Evolutionary conservation across 1,140 invertebrate species (phyloP).

Genomic region (Euura lappo): DNA sequence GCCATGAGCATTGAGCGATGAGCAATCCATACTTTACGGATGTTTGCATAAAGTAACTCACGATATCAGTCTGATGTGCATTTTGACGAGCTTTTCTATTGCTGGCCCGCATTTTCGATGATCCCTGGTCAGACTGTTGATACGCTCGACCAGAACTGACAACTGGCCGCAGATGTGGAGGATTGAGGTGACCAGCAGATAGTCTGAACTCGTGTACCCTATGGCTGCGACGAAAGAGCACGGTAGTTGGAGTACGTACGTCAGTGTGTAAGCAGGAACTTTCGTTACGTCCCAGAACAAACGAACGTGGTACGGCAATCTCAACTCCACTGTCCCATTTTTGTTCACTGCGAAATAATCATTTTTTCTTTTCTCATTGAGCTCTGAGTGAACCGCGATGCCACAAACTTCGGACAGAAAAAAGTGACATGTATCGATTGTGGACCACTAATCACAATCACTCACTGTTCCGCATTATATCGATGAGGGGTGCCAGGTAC

Average conservation of each 20-base stretch:
- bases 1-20: too few species aligned
- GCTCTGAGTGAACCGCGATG: neutral
- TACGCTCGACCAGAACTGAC: conserved; percentile 12
- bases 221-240: conserved; percentile 18
- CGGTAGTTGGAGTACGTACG: conserved; percentile 21
- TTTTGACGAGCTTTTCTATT: neutral
- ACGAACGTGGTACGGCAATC: conserved; percentile 25
- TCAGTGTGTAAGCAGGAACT: conserved; percentile 17
- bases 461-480: conserved; percentile 15
- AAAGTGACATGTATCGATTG: too few species aligned
- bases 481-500: conserved; percentile 13
- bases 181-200: neutral
- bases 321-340: conserved; percentile 23
- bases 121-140: neutral
- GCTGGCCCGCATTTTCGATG: neutral
- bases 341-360: neutral
- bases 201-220: conserved; percentile 17
- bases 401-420: too few species aligned
- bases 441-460: too few species aligned
- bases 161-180: conserved; percentile 18
- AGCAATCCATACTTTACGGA: too few species aligned
- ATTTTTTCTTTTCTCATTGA: too few species aligned
- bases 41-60: neutral
- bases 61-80: neutral
- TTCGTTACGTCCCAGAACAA: conserved; percentile 24